Conservation (phyloP, 2,888 invertebrate genomes). For the Machimus atricapillus region DNA sequence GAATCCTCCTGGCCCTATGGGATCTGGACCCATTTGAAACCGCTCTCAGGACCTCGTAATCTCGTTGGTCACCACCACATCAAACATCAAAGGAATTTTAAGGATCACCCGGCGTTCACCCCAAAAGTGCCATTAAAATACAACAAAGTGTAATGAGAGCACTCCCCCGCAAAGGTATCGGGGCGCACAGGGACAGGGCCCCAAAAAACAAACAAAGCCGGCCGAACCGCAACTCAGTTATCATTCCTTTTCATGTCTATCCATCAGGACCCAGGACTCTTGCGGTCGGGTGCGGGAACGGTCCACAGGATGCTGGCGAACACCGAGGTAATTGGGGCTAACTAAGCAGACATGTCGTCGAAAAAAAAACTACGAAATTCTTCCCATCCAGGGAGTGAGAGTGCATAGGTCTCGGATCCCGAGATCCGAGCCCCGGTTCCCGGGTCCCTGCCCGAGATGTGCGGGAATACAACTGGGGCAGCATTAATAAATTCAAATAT, state of each 20-base stretch:
- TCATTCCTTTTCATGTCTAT: conserved; percentile 34
- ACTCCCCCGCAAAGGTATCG: conserved; percentile 13
- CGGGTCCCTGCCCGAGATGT: neutral
- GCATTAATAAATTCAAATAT: conserved; percentile 10
- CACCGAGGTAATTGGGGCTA: neutral
- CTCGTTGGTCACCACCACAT: conserved; percentile 45
- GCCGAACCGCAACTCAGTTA: conserved; percentile 46
- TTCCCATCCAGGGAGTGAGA: neutral
- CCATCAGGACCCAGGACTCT: neutral
- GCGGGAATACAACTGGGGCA: neutral
- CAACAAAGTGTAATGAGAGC: conserved; percentile 44
- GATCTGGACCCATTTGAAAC: conserved; percentile 1
- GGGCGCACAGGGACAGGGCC: neutral
- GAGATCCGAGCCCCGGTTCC: neutral
- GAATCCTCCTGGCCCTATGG: neutral
- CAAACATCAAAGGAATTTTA: conserved; percentile 47
- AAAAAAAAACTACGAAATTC: neutral
- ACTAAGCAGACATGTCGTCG: neutral
- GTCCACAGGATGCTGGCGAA: neutral
- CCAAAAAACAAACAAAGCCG: conserved; percentile 37
- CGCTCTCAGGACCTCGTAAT: conserved; percentile 37
- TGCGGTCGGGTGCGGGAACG: neutral
- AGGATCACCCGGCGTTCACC: conserved; percentile 42
- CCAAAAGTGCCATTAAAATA: conserved; percentile 42
- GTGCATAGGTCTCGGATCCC: neutral